phyloP scores from a whole-genome alignment of 2,888 invertebrate genomes.

The Cerastoderma edule region DNA sequence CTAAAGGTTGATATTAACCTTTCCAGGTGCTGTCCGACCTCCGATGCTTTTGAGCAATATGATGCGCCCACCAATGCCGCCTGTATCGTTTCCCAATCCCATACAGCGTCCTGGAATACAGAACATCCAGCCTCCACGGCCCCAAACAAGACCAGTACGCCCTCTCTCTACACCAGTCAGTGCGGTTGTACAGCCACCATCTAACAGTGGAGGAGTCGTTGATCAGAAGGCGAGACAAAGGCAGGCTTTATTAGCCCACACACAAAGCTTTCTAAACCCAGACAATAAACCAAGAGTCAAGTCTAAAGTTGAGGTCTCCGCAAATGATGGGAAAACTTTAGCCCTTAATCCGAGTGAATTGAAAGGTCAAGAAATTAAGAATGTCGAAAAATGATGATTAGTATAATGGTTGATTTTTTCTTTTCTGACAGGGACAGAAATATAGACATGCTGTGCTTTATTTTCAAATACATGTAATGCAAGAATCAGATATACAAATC shows the following conservation, averaged over 20 bases:
- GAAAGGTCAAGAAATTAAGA: constrained; percentile 5
- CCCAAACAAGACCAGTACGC: constrained; percentile 33
- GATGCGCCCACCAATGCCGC: constrained; percentile 63
- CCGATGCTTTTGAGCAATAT: constrained; percentile 75
- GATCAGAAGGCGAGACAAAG: constrained; percentile 71
- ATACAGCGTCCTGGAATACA: constrained; percentile 74
- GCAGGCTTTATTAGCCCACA: constrained; percentile 78
- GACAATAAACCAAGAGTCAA: constrained; percentile 68
- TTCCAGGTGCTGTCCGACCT: constrained; percentile 61
- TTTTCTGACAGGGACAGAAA: neutral
- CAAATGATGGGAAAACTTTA: constrained; percentile 49
- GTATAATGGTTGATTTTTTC: neutral
- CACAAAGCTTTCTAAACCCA: constrained; percentile 80
- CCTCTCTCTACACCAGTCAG: constrained; percentile 33
- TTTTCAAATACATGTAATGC: no score
- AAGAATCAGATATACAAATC: no score
- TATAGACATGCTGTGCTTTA: no score
- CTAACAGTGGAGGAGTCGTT: constrained; percentile 10
- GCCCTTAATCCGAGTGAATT: neutral
- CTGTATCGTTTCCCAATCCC: constrained; percentile 74
- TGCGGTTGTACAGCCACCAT: neutral
- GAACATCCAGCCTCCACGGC: constrained; percentile 26
- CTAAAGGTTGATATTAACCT: no score
- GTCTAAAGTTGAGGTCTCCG: constrained; percentile 59
- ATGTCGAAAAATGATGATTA: constrained; percentile 3